Base-by-base conservation (phyloP, 2,113 vertebrate genomes). In the Rhinopomastus cyanomelas region DNA sequence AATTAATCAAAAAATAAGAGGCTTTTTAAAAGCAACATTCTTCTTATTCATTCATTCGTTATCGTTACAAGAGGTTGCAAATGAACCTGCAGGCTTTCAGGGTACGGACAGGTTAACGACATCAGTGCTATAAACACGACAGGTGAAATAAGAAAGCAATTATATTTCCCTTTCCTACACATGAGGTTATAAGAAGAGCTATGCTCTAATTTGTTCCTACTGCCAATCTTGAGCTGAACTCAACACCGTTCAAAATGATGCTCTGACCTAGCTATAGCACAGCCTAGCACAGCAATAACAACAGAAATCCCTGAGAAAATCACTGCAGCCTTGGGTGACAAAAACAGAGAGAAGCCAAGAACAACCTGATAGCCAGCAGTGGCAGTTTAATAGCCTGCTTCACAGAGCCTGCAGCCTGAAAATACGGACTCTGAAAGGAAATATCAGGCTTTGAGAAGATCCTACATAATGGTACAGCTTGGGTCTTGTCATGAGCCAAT, bases 301-400 rank as follows among this genome's bases (percentile, higher is more conserved):
- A 86, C 36, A 81, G 72, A 86, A 90, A 81, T 27, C 29, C 32
- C 39, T 39, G 66, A 68, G 77, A 92, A 91, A 81, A 87, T 81
- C 51, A 76, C 7, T 75, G 80, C 68, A 79, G 66, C 7, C 36
- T 93, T 69, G 61, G n/a, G n/a, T 62, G 66, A 88, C 51, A 86
- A 84, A 94, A 88, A 73, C 11, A 11, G 6, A 78, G 49, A 56
- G 29, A 69, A 90, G 48, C 42, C 62, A 78, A 22, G 62, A 94
- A 73, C 22, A 68, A 91, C 11, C 46, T 36, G 75, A 44, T 72
- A 71, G 23, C 7, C 59, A 79, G 74, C 88, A 88, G 37, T 25
- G 62, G 66, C 51, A 88, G 73, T 62, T 86, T 86, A 76, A 89
- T 26, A 86, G 53, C 0, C 0, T 75, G 27, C 36, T 81, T 84